Conservation (phyloP, 1,140 invertebrate species). For the Neotoxoptera formosana region DNA sequence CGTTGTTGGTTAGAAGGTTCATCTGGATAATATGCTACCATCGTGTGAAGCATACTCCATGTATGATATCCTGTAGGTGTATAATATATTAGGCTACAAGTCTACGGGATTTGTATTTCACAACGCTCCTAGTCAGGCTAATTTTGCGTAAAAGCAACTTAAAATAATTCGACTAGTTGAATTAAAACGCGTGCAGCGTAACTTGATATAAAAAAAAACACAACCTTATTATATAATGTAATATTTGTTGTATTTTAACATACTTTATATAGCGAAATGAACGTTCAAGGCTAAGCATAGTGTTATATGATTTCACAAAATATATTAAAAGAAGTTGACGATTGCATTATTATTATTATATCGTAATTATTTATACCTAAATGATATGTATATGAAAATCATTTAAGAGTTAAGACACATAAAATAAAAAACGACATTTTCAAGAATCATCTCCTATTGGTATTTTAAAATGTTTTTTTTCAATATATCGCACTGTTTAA, state of each 20-base stretch:
- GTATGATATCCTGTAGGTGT: conserved; percentile 72
- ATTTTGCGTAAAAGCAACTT: background rate
- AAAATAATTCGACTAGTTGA: background rate
- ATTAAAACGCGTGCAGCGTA: background rate
- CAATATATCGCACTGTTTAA: too few species aligned
- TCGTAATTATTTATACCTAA: too few species aligned
- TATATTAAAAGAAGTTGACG: too few species aligned
- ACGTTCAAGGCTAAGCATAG: too few species aligned
- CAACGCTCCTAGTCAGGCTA: background rate
- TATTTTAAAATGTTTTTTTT: too few species aligned
- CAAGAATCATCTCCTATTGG: too few species aligned
- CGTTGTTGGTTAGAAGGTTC: conserved; percentile 79
- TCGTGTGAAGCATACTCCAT: conserved; percentile 96
- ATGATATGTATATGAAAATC: too few species aligned
- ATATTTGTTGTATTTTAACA: background rate
- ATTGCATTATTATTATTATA: too few species aligned
- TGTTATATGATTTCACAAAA: too few species aligned
- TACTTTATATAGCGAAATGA: background rate
- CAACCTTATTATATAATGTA: background rate
- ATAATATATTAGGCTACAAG: background rate
- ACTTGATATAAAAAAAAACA: background rate
- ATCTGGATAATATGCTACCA: conserved; percentile 94
- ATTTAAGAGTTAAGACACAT: too few species aligned
- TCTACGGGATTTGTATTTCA: background rate
- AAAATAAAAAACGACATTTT: too few species aligned